Evolutionary conservation across 2,113 vertebrate genomes (phyloP).

Genomic region (Lanius ludovicianus): DNA sequence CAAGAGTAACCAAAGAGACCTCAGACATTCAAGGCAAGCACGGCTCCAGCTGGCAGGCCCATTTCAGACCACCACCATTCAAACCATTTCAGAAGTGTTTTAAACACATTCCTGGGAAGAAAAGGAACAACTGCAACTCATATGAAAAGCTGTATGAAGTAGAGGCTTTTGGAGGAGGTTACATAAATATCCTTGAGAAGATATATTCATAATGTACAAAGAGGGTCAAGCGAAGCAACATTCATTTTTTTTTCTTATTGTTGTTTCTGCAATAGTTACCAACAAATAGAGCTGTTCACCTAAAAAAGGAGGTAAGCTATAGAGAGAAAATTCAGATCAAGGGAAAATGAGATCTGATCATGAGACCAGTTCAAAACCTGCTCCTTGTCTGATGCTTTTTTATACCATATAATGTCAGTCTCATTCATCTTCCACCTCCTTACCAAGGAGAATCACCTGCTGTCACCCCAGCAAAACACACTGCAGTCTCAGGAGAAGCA

Average conservation of each 20-base stretch:
- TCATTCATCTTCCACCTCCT: neutral
- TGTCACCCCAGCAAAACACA: neutral
- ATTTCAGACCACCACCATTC: neutral
- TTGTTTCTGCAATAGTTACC: neutral
- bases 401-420: neutral
- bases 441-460: neutral
- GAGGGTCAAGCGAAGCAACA: constrained; percentile 10
- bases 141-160: neutral
- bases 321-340: neutral
- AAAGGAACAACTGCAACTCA: neutral
- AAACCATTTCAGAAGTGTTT: neutral
- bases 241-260: neutral
- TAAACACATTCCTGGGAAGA: neutral
- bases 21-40: neutral
- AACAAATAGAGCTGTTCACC: neutral
- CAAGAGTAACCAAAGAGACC: neutral
- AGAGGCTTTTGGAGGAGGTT: neutral
- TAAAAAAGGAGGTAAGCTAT: neutral
- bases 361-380: neutral
- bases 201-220: neutral
- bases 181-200: constrained; percentile 15
- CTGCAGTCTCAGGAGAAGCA: neutral
- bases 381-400: neutral
- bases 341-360: neutral
- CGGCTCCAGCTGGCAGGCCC: neutral